phyloP scores from a whole-genome alignment of 2,888 invertebrate genomes.

The Chrysolina haemoptera region DNA sequence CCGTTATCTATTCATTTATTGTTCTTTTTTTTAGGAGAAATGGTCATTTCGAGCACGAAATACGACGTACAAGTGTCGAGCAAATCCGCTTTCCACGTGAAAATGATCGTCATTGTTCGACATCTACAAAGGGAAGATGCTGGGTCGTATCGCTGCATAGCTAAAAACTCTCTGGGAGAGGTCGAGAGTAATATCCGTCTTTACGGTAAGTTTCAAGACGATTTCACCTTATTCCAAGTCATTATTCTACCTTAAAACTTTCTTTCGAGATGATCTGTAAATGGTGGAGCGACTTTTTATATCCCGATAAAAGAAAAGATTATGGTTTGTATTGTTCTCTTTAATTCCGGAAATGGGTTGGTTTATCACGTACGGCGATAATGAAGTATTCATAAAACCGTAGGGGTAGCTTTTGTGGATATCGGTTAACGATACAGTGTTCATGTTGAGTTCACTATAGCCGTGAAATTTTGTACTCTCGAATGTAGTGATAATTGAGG shows the following conservation, averaged over 20 bases:
- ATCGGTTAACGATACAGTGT: not conserved
- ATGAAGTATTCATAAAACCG: constrained; percentile 46
- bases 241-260: constrained; percentile 32
- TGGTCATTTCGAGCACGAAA: constrained; percentile 87
- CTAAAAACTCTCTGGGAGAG: constrained; percentile 90
- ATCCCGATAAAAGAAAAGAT: constrained; percentile 35
- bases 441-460: not conserved
- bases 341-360: constrained; percentile 26
- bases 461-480: not conserved
- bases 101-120: constrained; percentile 85
- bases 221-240: constrained; percentile 27
- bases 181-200: constrained; percentile 90
- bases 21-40: constrained; percentile 76
- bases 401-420: constrained; percentile 26
- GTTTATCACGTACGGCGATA: constrained; percentile 41
- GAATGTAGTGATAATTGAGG: not conserved
- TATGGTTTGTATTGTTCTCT: constrained; percentile 28
- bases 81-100: constrained; percentile 85
- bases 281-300: constrained; percentile 32
- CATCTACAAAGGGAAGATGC: constrained; percentile 82
- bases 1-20: too few relatives aligned
- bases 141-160: constrained; percentile 88
- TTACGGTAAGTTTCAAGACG: constrained; percentile 78
- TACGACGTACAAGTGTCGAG: constrained; percentile 82
- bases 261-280: constrained; percentile 29